Conservation (phyloP, 2,113 vertebrate species). For the Equus przewalskii region DNA sequence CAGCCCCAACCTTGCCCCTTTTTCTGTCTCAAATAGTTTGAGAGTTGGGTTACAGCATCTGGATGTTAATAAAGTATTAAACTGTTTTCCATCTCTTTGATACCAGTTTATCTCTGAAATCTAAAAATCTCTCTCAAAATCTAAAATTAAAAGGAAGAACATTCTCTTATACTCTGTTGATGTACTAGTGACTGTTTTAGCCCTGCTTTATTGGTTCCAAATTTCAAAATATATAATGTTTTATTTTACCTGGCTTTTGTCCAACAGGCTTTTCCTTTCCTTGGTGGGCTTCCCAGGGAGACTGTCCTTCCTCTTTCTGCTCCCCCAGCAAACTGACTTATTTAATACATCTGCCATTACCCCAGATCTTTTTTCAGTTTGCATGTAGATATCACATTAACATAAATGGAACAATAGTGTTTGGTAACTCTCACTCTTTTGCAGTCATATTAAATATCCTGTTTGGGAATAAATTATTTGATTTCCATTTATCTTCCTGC, state of each 20-base stretch:
- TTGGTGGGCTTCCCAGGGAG: neutral
- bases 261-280: neutral
- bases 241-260: neutral
- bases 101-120: neutral
- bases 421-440: neutral
- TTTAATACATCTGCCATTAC: neutral
- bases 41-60: neutral
- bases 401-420: neutral
- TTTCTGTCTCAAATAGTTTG: neutral
- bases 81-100: neutral
- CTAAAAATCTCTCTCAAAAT: neutral
- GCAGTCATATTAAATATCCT: neutral
- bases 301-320: no score
- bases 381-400: neutral
- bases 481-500: neutral
- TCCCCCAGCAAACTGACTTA: neutral
- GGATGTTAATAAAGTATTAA: neutral
- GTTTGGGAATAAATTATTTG: conserved; percentile 28
- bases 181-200: neutral
- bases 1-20: neutral
- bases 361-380: neutral
- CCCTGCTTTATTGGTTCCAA: neutral
- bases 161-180: neutral
- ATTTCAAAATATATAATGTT: neutral
- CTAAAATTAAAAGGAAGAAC: neutral